These are phyloP conservation scores for Echinarachnius parma DNA, from an alignment of 53 echinoderm and acorn worm genomes.

Conservation along the genomic window DNA sequence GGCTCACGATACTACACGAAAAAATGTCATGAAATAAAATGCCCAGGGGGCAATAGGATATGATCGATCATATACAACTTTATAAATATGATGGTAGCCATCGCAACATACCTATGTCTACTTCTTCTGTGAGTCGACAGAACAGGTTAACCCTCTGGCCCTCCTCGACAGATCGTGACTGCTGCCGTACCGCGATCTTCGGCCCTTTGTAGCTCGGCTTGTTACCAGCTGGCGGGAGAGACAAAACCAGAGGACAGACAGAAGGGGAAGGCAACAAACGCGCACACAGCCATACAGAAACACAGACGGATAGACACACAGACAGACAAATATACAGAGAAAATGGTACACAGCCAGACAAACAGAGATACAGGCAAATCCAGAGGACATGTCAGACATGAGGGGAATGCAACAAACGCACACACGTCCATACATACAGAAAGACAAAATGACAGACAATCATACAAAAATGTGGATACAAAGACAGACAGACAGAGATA, in stretches of 20 bases:
- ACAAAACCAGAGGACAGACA: too few relatives aligned
- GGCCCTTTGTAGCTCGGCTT: conserved; percentile 44
- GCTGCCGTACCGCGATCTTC: conserved; percentile 35
- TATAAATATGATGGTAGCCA: too few relatives aligned
- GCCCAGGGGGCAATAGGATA: too few relatives aligned
- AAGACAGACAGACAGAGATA: neutral
- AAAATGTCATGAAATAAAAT: too few relatives aligned
- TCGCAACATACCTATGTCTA: conserved; percentile 17
- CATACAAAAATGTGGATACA: neutral
- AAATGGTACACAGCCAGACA: conserved; percentile 7
- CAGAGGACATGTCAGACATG: neutral
- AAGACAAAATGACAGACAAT: neutral
- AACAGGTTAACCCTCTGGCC: conserved; percentile 36
- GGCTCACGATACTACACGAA: too few relatives aligned
- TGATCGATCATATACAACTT: too few relatives aligned
- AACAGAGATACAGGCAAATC: neutral
- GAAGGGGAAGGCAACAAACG: neutral
- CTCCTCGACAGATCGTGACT: conserved; percentile 21
- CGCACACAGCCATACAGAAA: neutral
- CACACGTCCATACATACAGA: neutral
- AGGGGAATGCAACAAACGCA: neutral
- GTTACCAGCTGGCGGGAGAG: conserved; percentile 20
- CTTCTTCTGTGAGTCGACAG: conserved; percentile 33
- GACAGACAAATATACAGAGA: neutral
- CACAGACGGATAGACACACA: neutral